Conservation (phyloP, 1,140 invertebrate genomes). For the Daktulosphaira vitifoliae region DNA sequence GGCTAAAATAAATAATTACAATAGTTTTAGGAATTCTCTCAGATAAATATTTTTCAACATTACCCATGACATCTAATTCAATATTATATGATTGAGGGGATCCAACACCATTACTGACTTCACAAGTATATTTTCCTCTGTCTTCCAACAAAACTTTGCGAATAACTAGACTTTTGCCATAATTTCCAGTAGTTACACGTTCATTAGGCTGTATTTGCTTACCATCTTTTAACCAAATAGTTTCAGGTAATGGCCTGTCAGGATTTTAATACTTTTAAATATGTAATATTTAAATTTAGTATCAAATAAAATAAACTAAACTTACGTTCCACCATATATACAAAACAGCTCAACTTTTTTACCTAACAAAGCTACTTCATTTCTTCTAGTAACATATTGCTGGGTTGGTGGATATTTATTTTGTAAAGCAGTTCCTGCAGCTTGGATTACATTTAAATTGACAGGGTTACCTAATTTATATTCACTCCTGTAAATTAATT, state of each 20-base stretch:
- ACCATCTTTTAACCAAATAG: slow-evolving; percentile 77
- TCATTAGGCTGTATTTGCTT: slow-evolving; percentile 56
- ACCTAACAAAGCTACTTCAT: slow-evolving; percentile 72
- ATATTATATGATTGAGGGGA: slow-evolving; percentile 75
- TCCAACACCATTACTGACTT: slow-evolving; percentile 83
- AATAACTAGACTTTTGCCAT: slow-evolving; percentile 85
- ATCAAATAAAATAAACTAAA: neutral
- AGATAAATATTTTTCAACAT: neutral
- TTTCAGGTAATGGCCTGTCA: slow-evolving; percentile 62
- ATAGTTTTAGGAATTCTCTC: neutral
- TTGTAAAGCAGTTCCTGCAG: slow-evolving; percentile 61
- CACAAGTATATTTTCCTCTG: slow-evolving; percentile 79
- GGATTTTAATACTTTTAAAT: slow-evolving; percentile 22
- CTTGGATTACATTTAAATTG: slow-evolving; percentile 64
- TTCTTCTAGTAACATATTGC: slow-evolving; percentile 78
- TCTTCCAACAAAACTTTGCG: slow-evolving; percentile 76
- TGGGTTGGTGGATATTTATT: slow-evolving; percentile 65
- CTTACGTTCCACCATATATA: slow-evolving; percentile 78
- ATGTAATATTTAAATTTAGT: slow-evolving; percentile 17
- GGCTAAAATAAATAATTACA: slow-evolving; percentile 47
- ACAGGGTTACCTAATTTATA: slow-evolving; percentile 84
- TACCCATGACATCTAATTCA: slow-evolving; percentile 66
- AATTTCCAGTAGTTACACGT: slow-evolving; percentile 72
- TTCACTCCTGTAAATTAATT: slow-evolving; percentile 54
- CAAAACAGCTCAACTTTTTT: slow-evolving; percentile 75